Percentiles rank a stretch among this genome's conserved stretches.
These are phyloP conservation scores for Pristionchus entomophagus DNA, from an alignment of 2,888 invertebrate species.

Conservation along the genomic window DNA sequence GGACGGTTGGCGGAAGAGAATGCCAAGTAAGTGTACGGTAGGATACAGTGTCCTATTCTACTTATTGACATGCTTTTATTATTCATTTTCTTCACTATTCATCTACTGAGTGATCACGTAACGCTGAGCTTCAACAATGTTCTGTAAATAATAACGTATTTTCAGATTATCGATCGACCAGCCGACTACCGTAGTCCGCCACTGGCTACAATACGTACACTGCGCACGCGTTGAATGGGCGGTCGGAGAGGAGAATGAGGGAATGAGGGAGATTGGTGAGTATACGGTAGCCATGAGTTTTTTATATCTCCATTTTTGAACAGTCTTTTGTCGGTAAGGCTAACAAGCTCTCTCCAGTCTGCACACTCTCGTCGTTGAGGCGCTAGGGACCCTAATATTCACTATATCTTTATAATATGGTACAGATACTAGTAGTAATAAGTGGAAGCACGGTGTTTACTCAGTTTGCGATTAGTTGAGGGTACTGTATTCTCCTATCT, in stretches of 20 bases:
- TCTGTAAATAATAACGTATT: neutral
- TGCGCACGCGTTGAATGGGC: conserved; percentile 30
- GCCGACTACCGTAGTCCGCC: conserved; percentile 28
- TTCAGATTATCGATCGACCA: conserved; percentile 19
- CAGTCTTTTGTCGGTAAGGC: no score
- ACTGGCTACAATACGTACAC: conserved; percentile 42
- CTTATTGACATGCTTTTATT: neutral
- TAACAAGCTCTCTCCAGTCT: no score
- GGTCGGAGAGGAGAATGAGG: conserved; percentile 13
- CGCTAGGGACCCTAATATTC: no score
- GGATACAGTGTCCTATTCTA: neutral
- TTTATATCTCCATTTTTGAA: neutral
- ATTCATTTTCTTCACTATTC: neutral
- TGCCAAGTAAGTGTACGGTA: neutral
- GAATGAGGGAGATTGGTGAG: conserved; percentile 41
- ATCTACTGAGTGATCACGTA: neutral
- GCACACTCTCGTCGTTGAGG: no score
- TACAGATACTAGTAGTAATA: no score
- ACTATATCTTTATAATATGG: no score
- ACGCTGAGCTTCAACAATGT: neutral
- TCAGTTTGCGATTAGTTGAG: no score
- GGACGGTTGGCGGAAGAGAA: neutral
- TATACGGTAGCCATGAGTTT: neutral
- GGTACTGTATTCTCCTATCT: neutral
- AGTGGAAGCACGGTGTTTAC: no score